These are phyloP conservation scores for Bradysia coprophila DNA, from an alignment of 1,140 invertebrate species.

Conservation along the genomic window DNA sequence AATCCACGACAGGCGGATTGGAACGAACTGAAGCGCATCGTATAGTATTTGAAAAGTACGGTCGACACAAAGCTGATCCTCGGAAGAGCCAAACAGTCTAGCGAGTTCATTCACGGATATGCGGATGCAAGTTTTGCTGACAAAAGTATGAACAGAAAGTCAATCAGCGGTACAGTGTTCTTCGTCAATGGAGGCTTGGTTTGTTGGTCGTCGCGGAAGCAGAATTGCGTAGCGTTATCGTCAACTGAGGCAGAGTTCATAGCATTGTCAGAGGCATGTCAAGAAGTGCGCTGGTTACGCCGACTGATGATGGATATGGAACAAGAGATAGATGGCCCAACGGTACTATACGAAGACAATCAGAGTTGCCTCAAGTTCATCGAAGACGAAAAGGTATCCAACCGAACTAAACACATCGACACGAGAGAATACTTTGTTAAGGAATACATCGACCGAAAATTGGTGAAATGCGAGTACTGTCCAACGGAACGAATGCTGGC, in stretches of 20 bases:
- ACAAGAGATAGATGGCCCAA: conserved; percentile 3
- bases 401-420: conserved; percentile 8
- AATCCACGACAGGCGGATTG: not conserved
- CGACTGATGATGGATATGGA: conserved; percentile 6
- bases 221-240: conserved; percentile 7
- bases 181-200: conserved; percentile 5
- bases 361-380: conserved; percentile 9
- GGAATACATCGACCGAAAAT: conserved; percentile 5
- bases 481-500: conserved; percentile 9
- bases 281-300: conserved; percentile 7
- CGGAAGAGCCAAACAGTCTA: too few relatives aligned
- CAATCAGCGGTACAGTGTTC: conserved; percentile 8
- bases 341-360: conserved; percentile 8
- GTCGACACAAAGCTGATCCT: not conserved
- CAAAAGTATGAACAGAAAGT: conserved; percentile 8
- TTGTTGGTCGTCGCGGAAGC: conserved; percentile 7
- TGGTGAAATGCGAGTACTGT: conserved; percentile 7
- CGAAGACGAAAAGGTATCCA: conserved; percentile 6
- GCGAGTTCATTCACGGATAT: too few relatives aligned
- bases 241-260: too few relatives aligned
- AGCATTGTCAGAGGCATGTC: conserved; percentile 6
- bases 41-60: not conserved
- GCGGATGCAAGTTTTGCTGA: conserved; percentile 9
- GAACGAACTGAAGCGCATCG: not conserved
- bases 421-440: conserved; percentile 7